Evolutionary conservation across 2,113 vertebrate genomes (phyloP).

Genomic region (Burhinus bistriatus): DNA sequence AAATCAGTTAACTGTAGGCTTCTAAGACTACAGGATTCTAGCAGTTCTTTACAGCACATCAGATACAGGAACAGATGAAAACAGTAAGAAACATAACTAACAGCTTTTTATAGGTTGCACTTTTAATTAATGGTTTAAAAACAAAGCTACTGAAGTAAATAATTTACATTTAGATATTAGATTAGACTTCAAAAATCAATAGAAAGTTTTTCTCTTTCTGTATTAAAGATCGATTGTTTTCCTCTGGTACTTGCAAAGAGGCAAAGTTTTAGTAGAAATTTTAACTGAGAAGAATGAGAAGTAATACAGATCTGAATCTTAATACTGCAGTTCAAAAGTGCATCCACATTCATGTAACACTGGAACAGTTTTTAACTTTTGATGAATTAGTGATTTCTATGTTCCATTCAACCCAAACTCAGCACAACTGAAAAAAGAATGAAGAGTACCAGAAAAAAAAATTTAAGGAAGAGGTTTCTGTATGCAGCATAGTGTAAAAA

Average conservation of each 20-base stretch:
- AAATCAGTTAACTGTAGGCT: not conserved
- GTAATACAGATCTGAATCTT: not conserved
- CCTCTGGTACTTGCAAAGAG: not conserved
- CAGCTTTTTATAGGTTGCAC: not conserved
- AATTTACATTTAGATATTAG: not conserved
- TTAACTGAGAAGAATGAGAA: not conserved
- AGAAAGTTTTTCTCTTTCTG: not conserved
- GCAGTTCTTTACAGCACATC: not conserved
- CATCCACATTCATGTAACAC: not conserved
- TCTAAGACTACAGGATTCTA: not conserved
- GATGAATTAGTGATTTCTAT: not conserved
- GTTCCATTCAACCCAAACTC: not conserved
- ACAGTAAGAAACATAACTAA: not conserved
- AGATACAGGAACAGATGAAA: not conserved
- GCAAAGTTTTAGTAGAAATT: not conserved
- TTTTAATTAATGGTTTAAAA: conserved; percentile 22
- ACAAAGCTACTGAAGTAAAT: not conserved
- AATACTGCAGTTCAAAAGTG: not conserved
- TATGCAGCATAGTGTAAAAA: not conserved
- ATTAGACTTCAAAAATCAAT: conserved; percentile 6
- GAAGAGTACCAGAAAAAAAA: not conserved
- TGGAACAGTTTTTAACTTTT: not conserved
- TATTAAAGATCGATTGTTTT: conserved; percentile 2
- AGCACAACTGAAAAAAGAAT: not conserved
- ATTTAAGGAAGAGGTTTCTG: not conserved